Conservation (phyloP, 1,140 invertebrate genomes). For the Hyles vespertilio region DNA sequence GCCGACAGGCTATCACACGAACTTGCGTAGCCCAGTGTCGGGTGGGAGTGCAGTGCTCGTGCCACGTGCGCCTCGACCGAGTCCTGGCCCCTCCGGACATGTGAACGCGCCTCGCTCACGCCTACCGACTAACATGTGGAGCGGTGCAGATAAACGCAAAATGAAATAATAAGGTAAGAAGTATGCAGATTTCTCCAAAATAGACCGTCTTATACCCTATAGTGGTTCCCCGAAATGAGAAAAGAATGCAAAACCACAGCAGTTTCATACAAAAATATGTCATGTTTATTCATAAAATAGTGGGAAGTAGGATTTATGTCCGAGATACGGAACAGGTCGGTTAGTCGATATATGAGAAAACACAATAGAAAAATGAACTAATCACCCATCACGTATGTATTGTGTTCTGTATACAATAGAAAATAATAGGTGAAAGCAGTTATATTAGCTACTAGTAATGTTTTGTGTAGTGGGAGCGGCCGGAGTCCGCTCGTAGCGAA, state of each 20-base stretch:
- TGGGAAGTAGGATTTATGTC: no score
- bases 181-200: conserved; percentile 1
- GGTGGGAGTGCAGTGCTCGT: conserved; percentile 45
- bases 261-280: no score
- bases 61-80: conserved; percentile 33
- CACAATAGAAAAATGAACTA: no score
- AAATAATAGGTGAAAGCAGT: no score
- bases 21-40: conserved; percentile 27
- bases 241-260: no score
- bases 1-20: conserved; percentile 19
- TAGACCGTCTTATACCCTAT: no score
- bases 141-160: conserved; percentile 44
- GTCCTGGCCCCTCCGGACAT: conserved; percentile 32
- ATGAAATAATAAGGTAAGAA: conserved; percentile 69
- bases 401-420: no score
- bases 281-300: no score
- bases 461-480: conserved; percentile 51
- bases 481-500: conserved; percentile 52
- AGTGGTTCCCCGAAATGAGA: no score
- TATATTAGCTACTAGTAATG: not conserved
- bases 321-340: no score
- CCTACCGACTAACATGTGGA: conserved; percentile 30
- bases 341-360: no score
- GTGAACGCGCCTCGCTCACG: conserved; percentile 32
- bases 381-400: no score